Percentiles rank a stretch among this genome's conserved stretches.
These are phyloP conservation scores for Ageneiosus marmoratus DNA, from an alignment of 2,113 vertebrate species.

Conservation along the genomic window DNA sequence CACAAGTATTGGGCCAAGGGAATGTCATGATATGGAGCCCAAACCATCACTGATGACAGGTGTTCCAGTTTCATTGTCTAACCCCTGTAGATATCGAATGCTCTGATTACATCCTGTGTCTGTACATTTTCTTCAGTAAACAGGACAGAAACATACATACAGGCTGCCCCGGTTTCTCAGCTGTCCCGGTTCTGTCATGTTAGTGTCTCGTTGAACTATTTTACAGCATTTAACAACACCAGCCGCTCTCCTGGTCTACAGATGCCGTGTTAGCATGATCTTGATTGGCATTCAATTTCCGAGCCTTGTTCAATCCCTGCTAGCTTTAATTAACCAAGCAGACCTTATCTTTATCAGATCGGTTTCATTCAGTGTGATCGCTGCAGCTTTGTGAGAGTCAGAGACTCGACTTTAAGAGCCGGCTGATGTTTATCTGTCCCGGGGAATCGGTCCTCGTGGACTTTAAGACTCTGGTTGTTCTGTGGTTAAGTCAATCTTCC, in stretches of 20 bases:
- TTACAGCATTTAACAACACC: not conserved
- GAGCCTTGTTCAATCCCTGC: constrained; percentile 37
- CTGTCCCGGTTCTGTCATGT: constrained; percentile 48
- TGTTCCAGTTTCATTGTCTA: no score
- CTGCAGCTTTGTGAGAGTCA: constrained; percentile 53
- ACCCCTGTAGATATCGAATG: no score
- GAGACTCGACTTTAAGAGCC: constrained; percentile 53
- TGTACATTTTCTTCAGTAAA: constrained; percentile 16
- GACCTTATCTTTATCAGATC: constrained; percentile 70
- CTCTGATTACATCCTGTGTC: not conserved
- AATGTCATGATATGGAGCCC: no score
- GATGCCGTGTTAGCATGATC: constrained; percentile 4
- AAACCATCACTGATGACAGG: no score
- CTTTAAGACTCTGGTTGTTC: constrained; percentile 8
- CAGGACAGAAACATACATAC: not conserved
- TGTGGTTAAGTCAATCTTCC: constrained; percentile 9
- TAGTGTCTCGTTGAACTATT: constrained; percentile 11
- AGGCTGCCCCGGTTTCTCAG: not conserved
- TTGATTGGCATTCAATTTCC: constrained; percentile 43
- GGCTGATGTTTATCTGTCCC: constrained; percentile 41
- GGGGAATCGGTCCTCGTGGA: not conserved
- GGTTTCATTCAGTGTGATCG: constrained; percentile 69
- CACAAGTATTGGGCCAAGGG: no score
- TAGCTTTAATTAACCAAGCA: constrained; percentile 73
- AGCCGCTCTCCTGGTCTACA: not conserved